Base-by-base conservation (phyloP, 2,888 invertebrate genomes). In the Drosophila bunnanda region DNA sequence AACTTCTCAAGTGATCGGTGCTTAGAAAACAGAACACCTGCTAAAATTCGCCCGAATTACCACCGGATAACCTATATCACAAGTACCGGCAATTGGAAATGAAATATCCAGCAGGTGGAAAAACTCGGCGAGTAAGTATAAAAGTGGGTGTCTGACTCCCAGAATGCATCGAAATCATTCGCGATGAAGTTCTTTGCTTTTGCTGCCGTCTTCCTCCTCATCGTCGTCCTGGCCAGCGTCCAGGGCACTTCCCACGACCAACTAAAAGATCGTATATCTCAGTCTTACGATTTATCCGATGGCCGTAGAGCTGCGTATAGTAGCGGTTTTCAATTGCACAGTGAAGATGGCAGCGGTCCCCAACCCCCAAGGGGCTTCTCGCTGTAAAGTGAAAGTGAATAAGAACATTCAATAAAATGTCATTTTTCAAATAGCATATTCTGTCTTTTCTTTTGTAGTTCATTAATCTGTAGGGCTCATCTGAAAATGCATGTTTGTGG, bases 161-260 rank as follows among this genome's bases (percentile, higher is more conserved):
- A 57, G 25, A 57, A 34, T n/a, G 34, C 57, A 57, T 46, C 34
- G 9, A 46, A 32, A 22, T 20, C 25, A 25, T 22, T n/a, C 43
- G 17, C 56, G 13, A 57, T 57, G 57, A 57, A 57, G 56, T 34
- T 44, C n/a, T 32, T 44, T 15, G 56, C 43, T 32, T 32, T 56
- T 2, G 32, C 20, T 44, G 25, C 44, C n/a, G 15, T 34, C n/a
- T 12, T 57, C n/a, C 44, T 57, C 15, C 22, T 57, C n/a, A 10
- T 46, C n/a, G 44, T 22, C 17, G 34, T 34, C 25, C 44, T 57
- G 56, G 25, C 56, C 32, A 34, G 22, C 13, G 34, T 17, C 34
- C 44, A 48, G 48, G 38, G 36, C 10, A 61, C 56, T 44, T 34
- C 61, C 8, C 44, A 32, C 2, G 30, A 30, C 8, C 8, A 7